Evolutionary conservation across 2,113 vertebrate genomes (phyloP), one percentile per base, ranked within the genome.

Genomic region (Patagioenas fasciata): DNA sequence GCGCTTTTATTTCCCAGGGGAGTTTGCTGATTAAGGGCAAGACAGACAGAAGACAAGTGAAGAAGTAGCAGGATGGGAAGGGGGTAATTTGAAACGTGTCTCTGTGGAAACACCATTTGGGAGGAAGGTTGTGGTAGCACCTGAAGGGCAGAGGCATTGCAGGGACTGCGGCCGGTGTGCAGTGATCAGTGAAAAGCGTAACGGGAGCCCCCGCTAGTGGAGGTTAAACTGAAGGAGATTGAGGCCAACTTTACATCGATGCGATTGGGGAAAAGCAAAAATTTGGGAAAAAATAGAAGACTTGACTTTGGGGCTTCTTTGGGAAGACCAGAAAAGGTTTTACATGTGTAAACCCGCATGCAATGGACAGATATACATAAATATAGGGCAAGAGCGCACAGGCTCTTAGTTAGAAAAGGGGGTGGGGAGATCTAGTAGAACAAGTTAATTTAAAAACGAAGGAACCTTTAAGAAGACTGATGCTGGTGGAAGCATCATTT

Each of bases 161-260:
- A 1, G 7, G 28, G 5, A 15, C 36, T 65, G 8, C 57, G 28
- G 12, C 26, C 54, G 15, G 10, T 32, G 23, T 51, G 12, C 17
- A 24, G 1, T 36, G 5, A 74, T 78, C 38, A 53, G 0, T 31
- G 26, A 29, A 28, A 60, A 69, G 17, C 1, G 0, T 65, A 51
- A 84, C 75, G 36, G 29, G 20, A 70, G 17, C 17, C 13, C 20
- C 65, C 60, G 17, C 26, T 44, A 38, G 11, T 57, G 44, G 54
- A 75, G 34, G 17, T 56, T 66, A 24, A 62, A 66, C 5, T 24
- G 21, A 28, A 66, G 31, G 82, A 47, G 13, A 28, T 74, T 61
- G n/a, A 48, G 54, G 36, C 36, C n/a, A 71, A 6, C 15, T 51
- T 53, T 40, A 57, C 20, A 20, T 66, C 23, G 18, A 34, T 66